A percentile compares a stretch with the other conserved stretches of the same genome.
phyloP scores from a whole-genome alignment of 2,888 invertebrate genomes.

The Steinernema carpocapsae region DNA sequence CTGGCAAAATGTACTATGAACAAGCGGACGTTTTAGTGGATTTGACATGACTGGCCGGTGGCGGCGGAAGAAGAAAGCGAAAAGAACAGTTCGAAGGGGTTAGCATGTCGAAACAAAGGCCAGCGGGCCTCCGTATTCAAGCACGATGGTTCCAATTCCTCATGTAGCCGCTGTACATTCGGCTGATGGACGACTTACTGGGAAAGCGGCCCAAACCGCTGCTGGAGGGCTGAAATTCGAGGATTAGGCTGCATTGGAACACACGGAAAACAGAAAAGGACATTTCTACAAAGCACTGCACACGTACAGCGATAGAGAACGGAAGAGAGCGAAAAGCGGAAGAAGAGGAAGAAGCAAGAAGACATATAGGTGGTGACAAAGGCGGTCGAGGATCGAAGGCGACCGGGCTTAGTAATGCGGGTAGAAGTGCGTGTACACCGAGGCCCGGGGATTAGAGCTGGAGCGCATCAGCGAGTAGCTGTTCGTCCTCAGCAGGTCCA shows the following conservation, averaged over 20 bases:
- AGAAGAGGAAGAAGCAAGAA: not conserved
- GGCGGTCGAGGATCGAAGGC: slow-evolving; percentile 6
- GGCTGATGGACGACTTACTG: slow-evolving; percentile 57
- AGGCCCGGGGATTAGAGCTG: slow-evolving; percentile 61
- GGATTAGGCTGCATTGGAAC: not conserved
- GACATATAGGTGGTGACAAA: not conserved
- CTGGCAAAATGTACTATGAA: not conserved
- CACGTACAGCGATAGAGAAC: slow-evolving; percentile 13
- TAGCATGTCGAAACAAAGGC: not conserved
- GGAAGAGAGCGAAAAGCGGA: not conserved
- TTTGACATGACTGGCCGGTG: not conserved
- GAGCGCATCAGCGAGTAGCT: slow-evolving; percentile 60
- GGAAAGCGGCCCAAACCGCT: slow-evolving; percentile 44
- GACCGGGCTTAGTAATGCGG: slow-evolving; percentile 62
- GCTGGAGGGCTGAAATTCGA: slow-evolving; percentile 13
- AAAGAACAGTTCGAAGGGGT: not conserved
- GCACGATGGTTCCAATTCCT: slow-evolving; percentile 48
- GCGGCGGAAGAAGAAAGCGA: slow-evolving; percentile 14
- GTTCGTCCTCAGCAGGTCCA: slow-evolving; percentile 66
- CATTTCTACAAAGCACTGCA: slow-evolving; percentile 11
- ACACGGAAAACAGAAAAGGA: not conserved
- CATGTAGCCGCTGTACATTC: slow-evolving; percentile 58
- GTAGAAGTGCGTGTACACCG: slow-evolving; percentile 67
- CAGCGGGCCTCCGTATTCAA: not conserved
- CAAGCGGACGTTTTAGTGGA: not conserved